Base-by-base conservation (phyloP, 2,113 vertebrate species). In the Aspiorhynchus laticeps region DNA sequence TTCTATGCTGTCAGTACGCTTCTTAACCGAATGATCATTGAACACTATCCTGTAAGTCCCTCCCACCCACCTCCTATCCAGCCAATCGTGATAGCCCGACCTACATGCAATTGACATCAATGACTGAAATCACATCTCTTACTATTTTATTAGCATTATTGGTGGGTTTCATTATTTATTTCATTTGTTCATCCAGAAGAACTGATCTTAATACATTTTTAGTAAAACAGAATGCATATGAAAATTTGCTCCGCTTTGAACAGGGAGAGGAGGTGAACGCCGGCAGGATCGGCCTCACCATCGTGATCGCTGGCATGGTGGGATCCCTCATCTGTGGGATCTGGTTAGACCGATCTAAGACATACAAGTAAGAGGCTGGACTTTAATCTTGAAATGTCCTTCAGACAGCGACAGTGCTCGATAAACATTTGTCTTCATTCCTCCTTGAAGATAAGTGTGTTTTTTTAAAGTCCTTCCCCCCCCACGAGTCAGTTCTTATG, bases 341-440 rank as follows among this genome's bases (percentile, higher is more conserved):
- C 92, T 99, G 98, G 97, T 94, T 99, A 92, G 98, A 99, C 92
- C 97, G 91, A 93, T 97, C 97, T 77, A 99, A 98, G 95, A 96
- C 96, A 9, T 99, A 98, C 96, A 99, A 97, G 98, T 99, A 96
- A 97, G 96, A 87, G 31, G 6, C 14, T 48, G 33, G 33, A 80
- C 12, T 61, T 80, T n/a, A 73, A 73, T 65, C 59, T 65, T 15
- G 8, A 82, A 69, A 69, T 31, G 10, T 26, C 9, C 38, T 46
- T 67, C 15, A 82, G 38, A 26, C 15, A 17, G 9, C 6, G 10
- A 65, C 24, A 65, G n/a, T 36, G 26, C n/a, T 51, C 6, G 6
- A 51, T 33, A 15, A 67, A 71, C 1, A 46, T 65, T 71, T 33
- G 63, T 78, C 28, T 53, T 51, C 80, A 67, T 43, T 65, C 11